Evolutionary conservation across 1,140 invertebrate genomes (phyloP).

Genomic region (Bombus confusus): DNA sequence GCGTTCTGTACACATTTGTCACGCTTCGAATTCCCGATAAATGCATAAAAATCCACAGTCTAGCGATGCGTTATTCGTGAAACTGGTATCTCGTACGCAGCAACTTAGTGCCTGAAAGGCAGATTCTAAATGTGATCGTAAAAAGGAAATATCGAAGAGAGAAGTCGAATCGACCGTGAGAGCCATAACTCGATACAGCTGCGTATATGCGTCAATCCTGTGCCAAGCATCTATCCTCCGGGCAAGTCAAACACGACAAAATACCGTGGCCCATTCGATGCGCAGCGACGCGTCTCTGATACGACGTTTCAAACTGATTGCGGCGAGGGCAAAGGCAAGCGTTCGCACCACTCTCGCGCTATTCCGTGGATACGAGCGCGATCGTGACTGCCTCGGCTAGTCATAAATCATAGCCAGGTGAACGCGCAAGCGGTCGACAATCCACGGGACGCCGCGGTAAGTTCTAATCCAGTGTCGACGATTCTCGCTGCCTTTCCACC

Average conservation of each 20-base stretch:
- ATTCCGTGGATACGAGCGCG: not conserved
- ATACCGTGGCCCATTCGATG: not conserved
- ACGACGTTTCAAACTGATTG: not conserved
- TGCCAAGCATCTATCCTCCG: no score
- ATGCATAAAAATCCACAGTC: no score
- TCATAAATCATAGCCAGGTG: conserved; percentile 27
- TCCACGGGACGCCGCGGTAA: conserved; percentile 44
- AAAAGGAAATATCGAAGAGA: not conserved
- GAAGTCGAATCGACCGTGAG: no score
- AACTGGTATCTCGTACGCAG: no score
- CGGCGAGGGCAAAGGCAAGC: not conserved
- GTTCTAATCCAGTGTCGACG: conserved; percentile 70
- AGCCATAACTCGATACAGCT: not conserved
- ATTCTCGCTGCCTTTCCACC: conserved; percentile 39
- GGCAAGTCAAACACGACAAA: not conserved
- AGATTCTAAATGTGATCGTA: no score
- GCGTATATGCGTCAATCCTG: not conserved
- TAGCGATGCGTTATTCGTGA: no score
- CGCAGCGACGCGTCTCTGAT: not conserved
- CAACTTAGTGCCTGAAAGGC: no score
- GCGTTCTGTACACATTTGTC: no score
- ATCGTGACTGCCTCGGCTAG: not conserved
- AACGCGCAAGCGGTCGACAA: not conserved
- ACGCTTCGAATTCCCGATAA: no score
- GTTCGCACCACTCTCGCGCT: not conserved